A percentile compares a stretch with the other conserved stretches of the same genome.
Conservation (phyloP, 2,888 invertebrate species). For the Lepidonotus clava region DNA sequence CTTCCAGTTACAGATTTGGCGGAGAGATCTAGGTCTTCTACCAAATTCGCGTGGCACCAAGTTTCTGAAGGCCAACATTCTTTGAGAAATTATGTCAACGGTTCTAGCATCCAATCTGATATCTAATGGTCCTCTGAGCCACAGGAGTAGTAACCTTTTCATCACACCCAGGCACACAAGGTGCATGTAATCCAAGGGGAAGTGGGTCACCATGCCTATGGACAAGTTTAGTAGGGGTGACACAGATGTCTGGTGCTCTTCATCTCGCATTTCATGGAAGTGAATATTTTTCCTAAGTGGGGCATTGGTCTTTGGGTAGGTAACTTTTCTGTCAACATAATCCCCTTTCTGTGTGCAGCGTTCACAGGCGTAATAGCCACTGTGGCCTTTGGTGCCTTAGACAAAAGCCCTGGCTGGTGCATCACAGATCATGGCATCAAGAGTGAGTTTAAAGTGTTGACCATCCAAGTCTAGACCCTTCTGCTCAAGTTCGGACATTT, state of each 20-base stretch:
- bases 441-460: neutral
- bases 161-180: conserved; percentile 17
- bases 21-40: neutral
- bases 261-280: conserved; percentile 19
- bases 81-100: neutral
- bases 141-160: neutral
- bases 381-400: neutral
- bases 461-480: neutral
- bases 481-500: neutral
- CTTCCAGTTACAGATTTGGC: neutral
- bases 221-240: neutral
- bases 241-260: neutral
- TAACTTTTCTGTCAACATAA: neutral
- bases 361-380: neutral
- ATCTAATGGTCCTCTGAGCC: neutral
- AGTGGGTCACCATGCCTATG: neutral
- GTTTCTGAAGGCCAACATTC: neutral
- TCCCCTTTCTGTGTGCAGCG: no score
- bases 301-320: neutral
- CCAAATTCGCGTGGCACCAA: neutral
- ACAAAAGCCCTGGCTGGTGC: neutral
- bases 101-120: neutral
- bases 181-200: conserved; percentile 17
- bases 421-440: neutral
- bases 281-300: neutral